Evolutionary conservation across 2,888 invertebrate genomes (phyloP), one percentile per base, ranked within the genome.

Genomic region (Deroplatys truncata): DNA sequence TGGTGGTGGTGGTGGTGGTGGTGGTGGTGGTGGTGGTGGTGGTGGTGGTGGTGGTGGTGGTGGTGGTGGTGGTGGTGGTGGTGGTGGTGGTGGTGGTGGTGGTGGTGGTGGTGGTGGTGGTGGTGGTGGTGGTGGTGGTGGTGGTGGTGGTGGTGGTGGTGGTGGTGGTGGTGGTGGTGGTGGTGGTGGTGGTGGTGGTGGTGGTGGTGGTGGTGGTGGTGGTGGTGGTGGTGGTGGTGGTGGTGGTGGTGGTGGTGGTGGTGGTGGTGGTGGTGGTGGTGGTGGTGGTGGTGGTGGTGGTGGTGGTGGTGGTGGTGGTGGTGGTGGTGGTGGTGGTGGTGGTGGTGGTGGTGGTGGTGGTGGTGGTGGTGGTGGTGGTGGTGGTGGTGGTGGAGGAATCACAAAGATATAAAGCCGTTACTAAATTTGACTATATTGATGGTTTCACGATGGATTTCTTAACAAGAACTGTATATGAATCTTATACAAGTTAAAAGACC

Each of bases 31-130:
- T 84, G 84, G 88, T 49, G 88, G 86, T 84, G 82, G 90, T 49
- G 87, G 89, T 87, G 90, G 91, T 89, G 89, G 90, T 89, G 72
- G 84, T 28, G 90, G 91, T 86, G 25, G 28, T 16, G 82, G 29
- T 29, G 25, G 88, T 3, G 7, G 43, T 20, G 4, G n/a, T 16
- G 20, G 85, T 25, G 31, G 85, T 25, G 31, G 90, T 90, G 90
- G 90, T 72, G 90, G 90, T 35, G 88, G 88, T 91, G 91, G 91
- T 88, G 15, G 43, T 1, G 5, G 85, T 25, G 16, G 43, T 1
- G 25, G 13, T 43, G n/a, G 31, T 43, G 5, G 86, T 43, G 15
- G 43, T 49, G 8, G 85, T 7, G 8, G 8, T 20, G 5, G 86
- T 86, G 28, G 43, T 16, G 20, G 49, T 43, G 16, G n/a, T 9